These are phyloP conservation scores for Taurulus bubalis DNA, from an alignment of 2,113 vertebrate genomes.

Conservation along the genomic window DNA sequence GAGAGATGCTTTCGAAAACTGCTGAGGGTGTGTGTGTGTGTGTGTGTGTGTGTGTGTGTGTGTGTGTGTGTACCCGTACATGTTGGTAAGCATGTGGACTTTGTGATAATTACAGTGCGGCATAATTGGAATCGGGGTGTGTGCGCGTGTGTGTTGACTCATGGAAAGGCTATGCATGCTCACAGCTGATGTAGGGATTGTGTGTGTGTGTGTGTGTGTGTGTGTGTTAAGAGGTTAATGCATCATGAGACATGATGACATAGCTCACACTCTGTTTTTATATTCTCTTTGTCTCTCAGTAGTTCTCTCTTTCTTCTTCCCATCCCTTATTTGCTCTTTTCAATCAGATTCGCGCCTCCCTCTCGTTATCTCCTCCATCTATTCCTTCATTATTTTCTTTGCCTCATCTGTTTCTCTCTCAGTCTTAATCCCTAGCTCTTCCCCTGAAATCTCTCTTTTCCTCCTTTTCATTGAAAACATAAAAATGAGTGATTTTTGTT, in stretches of 20 bases:
- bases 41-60: neutral
- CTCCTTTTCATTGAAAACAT: neutral
- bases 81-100: conserved; percentile 11
- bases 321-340: neutral
- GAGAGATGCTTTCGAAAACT: conserved; percentile 15
- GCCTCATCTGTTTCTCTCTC: conserved; percentile 26
- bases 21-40: conserved; percentile 12
- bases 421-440: conserved; percentile 36
- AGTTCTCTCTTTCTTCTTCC: neutral
- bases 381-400: conserved; percentile 39
- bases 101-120: conserved; percentile 17
- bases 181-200: neutral
- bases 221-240: conserved; percentile 41
- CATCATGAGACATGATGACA: conserved; percentile 52
- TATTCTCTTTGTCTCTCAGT: conserved; percentile 7
- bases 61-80: neutral
- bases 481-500: neutral
- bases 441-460: neutral
- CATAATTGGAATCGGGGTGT: conserved; percentile 29
- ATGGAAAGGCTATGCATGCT: conserved; percentile 5
- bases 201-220: neutral
- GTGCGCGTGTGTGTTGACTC: conserved; percentile 28
- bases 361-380: conserved; percentile 28
- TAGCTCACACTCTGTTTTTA: conserved; percentile 20
- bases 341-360: conserved; percentile 21